Base-by-base conservation (phyloP, 2,113 vertebrate species). In the Gorsachius goisagi region DNA sequence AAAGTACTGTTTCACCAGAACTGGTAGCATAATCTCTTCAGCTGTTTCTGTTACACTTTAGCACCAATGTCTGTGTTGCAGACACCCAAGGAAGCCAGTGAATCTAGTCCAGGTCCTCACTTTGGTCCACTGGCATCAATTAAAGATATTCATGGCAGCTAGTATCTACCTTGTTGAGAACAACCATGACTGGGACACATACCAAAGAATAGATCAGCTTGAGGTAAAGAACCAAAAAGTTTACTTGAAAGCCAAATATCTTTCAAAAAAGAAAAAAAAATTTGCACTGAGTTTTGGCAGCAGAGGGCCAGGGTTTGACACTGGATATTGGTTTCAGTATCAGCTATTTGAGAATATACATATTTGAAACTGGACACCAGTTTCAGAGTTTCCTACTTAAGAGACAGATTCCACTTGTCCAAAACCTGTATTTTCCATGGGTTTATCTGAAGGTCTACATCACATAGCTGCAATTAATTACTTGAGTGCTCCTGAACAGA, bases 1-100 rank as follows among this genome's bases (percentile, higher is more conserved):
- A 52, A 81, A 84, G 15, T 33, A 23, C 15, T 64, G 56, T 15
- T 69, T 55, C 50, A 50, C 37, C 62, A 64, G 60, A 69, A 56
- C 80, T 55, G 56, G 73, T 92, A 94, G 77, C 73, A n/a, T 89
- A 68, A 92, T 91, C 52, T 71, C 56, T 87, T 89, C 80, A 92
- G 41, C 63, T 89, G 64, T 84, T 94, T 92, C 68, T 75, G 23
- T 74, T 72, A 47, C 5, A 6, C 67, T 90, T 95, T 81, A 93
- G 20, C 47, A 90, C 14, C 47, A 27, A 37, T 20, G 6, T 63
- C 60, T 89, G 9, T 59, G 15, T 47, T 6, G 2, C 47, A 47
- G 44, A 59, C 35, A 56, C 13, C 15, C 44, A 78, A 72, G 32
- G 11, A 86, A 92, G 39, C 12, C 68, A 67, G 32, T 33, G 71